Conservation (phyloP, 2,113 vertebrate genomes). For the Oceanites oceanicus region DNA sequence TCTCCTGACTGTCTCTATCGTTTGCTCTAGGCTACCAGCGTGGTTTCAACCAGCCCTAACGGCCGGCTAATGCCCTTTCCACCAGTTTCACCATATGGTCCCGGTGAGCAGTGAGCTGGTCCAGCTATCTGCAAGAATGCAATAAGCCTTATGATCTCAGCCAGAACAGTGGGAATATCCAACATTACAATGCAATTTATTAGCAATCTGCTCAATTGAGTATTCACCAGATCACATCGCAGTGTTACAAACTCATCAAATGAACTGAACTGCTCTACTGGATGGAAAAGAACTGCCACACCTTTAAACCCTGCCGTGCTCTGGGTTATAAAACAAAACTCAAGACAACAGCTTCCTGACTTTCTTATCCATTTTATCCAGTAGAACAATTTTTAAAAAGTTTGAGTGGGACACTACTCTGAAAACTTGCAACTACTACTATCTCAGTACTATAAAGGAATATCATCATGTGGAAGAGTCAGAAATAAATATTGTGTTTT, state of each 20-base stretch:
- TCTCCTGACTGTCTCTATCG: neutral
- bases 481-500: neutral
- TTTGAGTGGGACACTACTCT: neutral
- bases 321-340: neutral
- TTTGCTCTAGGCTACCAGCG: neutral
- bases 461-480: neutral
- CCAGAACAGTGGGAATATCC: neutral
- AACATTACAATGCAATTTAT: neutral
- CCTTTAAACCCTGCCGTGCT: neutral
- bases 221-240: neutral
- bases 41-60: neutral
- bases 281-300: neutral
- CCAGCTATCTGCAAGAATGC: neutral
- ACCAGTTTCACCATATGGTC: neutral
- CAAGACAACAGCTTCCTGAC: neutral
- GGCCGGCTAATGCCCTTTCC: neutral
- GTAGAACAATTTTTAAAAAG: neutral
- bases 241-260: neutral
- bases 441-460: neutral
- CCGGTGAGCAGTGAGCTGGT: neutral
- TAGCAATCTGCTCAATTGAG: neutral
- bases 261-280: neutral
- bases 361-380: neutral
- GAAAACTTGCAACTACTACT: neutral
- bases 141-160: neutral